phyloP scores from a whole-genome alignment of 2,888 invertebrate genomes.

The Pollenia angustigena region DNA sequence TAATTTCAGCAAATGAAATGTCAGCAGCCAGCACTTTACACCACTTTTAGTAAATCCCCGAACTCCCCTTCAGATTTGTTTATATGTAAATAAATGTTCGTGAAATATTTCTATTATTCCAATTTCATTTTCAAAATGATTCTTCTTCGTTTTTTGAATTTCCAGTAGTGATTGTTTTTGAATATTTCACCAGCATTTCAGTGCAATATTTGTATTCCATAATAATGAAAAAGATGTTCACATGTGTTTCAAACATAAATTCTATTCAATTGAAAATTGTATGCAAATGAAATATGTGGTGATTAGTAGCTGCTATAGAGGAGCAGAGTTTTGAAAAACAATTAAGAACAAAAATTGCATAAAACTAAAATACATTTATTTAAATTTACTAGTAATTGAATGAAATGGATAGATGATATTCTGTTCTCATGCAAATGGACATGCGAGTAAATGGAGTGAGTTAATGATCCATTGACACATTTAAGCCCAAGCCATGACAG shows the following conservation, averaged over 20 bases:
- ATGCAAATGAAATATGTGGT: constrained; percentile 28
- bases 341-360: constrained; percentile 53
- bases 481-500: not conserved
- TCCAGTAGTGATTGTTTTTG: constrained; percentile 20
- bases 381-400: constrained; percentile 59
- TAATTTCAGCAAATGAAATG: constrained; percentile 42
- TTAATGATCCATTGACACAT: constrained; percentile 43
- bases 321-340: constrained; percentile 25
- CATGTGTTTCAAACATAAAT: constrained; percentile 59
- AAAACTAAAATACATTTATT: constrained; percentile 65
- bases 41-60: not conserved
- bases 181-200: constrained; percentile 64
- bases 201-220: constrained; percentile 16
- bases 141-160: not conserved
- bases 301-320: not conserved
- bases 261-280: constrained; percentile 45
- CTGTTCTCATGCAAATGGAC: constrained; percentile 13
- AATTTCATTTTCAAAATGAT: constrained; percentile 23
- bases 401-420: constrained; percentile 5
- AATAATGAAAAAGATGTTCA: constrained; percentile 25
- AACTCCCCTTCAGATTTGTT: not conserved
- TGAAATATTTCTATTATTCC: constrained; percentile 33
- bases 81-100: constrained; percentile 1
- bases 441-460: not conserved
- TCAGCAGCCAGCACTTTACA: constrained; percentile 39